phyloP scores from a whole-genome alignment of 2,797 vertebrate genomes.

The Macropus fuliginosus region DNA sequence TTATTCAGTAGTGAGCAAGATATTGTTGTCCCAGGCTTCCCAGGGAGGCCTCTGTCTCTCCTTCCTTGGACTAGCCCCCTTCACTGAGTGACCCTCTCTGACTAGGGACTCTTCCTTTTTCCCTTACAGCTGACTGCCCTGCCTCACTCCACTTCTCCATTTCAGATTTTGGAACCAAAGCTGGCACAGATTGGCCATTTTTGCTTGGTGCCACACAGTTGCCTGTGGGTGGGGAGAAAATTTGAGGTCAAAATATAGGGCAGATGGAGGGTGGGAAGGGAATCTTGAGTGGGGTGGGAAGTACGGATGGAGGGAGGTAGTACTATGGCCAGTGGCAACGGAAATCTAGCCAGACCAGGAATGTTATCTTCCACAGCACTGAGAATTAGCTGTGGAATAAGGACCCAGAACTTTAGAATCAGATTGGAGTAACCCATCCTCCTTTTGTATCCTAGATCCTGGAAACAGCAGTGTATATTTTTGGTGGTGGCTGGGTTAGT shows the following conservation, averaged over 20 bases:
- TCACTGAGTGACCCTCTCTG: slow-evolving; percentile 7
- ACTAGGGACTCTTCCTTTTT: background rate
- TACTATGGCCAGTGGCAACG: slow-evolving; percentile 3
- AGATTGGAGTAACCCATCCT: slow-evolving; percentile 70
- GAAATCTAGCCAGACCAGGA: slow-evolving; percentile 59
- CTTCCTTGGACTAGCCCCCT: background rate
- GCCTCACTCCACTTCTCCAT: slow-evolving; percentile 47
- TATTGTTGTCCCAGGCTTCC: slow-evolving; percentile 72
- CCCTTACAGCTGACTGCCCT: slow-evolving; percentile 34
- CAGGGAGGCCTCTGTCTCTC: slow-evolving; percentile 29
- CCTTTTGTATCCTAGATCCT: slow-evolving; percentile 74
- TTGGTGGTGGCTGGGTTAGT: slow-evolving; percentile 73
- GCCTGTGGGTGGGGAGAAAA: slow-evolving; percentile 50
- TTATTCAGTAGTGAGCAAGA: slow-evolving; percentile 75
- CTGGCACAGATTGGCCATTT: slow-evolving; percentile 39
- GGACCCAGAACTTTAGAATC: slow-evolving; percentile 60
- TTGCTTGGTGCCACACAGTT: slow-evolving; percentile 2
- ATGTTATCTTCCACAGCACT: background rate
- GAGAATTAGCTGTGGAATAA: slow-evolving; percentile 48
- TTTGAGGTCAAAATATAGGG: slow-evolving; percentile 59
- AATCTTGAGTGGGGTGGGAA: background rate
- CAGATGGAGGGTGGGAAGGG: background rate
- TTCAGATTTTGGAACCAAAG: slow-evolving; percentile 69
- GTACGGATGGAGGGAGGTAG: background rate
- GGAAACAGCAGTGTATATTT: slow-evolving; percentile 80